A percentile compares a stretch with the other conserved stretches of the same genome.
Evolutionary conservation across 2,888 invertebrate genomes (phyloP).

Genomic region (Pheosia tremula): DNA sequence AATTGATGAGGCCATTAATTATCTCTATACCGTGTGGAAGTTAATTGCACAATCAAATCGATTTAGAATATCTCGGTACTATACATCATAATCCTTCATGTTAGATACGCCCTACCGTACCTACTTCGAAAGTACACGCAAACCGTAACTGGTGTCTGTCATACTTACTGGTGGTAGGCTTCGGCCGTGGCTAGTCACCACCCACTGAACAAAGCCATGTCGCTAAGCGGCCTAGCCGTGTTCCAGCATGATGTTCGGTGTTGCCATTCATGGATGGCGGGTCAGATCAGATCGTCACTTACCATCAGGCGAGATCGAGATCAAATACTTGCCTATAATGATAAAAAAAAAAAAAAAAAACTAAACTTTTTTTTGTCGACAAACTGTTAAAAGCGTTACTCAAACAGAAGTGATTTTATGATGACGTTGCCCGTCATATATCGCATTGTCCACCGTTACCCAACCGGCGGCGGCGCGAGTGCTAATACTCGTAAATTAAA

Average conservation of each 20-base stretch:
- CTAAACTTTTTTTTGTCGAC: constrained; percentile 40
- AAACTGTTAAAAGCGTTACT: constrained; percentile 61
- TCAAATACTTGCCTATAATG: no score
- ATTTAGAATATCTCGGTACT: constrained; percentile 7
- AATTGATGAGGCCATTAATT: constrained; percentile 13
- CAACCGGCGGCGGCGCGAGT: constrained; percentile 57
- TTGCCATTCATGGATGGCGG: no score
- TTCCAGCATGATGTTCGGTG: no score
- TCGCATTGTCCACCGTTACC: constrained; percentile 56
- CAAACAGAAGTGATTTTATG: constrained; percentile 58
- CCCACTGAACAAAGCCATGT: no score
- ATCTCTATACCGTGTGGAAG: not conserved
- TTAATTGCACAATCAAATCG: constrained; percentile 5
- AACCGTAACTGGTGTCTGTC: no score
- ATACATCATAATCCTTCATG: constrained; percentile 20
- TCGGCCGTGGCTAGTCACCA: no score
- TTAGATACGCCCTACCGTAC: constrained; percentile 21
- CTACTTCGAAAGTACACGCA: constrained; percentile 6
- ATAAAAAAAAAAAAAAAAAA: constrained; percentile 36
- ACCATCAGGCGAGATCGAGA: no score
- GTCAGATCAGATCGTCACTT: no score
- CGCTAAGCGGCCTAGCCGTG: no score
- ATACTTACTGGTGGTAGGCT: no score
- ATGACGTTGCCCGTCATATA: constrained; percentile 45
- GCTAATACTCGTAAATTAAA: constrained; percentile 75